Evolutionary conservation across 2,797 vertebrate genomes (phyloP).

Genomic region (Psittacula derbiana): DNA sequence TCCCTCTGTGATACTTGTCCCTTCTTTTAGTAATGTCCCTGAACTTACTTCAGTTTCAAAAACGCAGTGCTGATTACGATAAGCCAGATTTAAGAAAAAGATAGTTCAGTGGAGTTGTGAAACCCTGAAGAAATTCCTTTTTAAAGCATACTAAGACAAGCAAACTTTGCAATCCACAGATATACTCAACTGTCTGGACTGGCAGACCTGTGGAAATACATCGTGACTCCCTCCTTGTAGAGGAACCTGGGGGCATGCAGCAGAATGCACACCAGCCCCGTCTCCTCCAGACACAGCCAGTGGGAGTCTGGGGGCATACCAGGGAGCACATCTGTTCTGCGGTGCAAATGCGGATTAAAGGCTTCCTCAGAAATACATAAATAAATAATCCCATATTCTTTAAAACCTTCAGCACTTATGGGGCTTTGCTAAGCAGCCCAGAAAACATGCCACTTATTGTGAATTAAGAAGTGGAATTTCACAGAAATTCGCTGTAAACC

Average conservation of each 20-base stretch:
- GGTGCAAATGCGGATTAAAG: neutral
- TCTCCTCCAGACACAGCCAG: neutral
- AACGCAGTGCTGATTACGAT: neutral
- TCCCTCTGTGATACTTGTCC: neutral
- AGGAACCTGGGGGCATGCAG: neutral
- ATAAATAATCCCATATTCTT: neutral
- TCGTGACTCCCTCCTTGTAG: neutral
- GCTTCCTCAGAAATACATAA: neutral
- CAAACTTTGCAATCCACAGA: neutral
- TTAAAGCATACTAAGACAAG: neutral
- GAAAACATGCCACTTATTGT: neutral
- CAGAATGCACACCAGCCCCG: fast-evolving
- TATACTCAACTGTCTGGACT: neutral
- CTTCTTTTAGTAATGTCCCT: neutral
- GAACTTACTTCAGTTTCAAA: neutral
- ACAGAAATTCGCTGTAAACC: neutral
- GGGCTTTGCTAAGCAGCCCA: neutral
- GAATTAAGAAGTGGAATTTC: neutral
- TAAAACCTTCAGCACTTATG: neutral
- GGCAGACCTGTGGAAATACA: neutral
- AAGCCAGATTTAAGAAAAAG: neutral
- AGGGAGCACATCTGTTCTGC: neutral
- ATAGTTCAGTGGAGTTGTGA: neutral
- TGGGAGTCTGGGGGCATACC: neutral
- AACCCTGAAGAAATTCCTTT: neutral